phyloP scores from a whole-genome alignment of 1,140 invertebrate species.

The Drosophila lacteicornis region DNA sequence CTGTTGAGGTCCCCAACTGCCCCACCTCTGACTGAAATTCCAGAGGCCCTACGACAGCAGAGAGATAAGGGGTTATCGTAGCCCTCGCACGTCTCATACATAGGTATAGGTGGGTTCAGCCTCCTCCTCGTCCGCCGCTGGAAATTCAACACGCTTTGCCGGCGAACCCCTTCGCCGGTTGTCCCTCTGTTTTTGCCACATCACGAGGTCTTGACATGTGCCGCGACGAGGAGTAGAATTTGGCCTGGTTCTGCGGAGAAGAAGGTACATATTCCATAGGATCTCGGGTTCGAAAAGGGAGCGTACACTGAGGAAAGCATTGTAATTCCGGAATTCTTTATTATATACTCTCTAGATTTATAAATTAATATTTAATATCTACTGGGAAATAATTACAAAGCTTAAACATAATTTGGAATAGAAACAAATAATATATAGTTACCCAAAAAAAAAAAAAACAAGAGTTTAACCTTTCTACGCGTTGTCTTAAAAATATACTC shows the following conservation, averaged over 20 bases:
- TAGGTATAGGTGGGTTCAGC: conserved; percentile 32
- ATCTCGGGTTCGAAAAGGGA: neutral
- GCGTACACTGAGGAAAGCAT: neutral
- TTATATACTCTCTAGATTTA: too few relatives aligned
- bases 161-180: neutral
- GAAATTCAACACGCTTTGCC: conserved; percentile 38
- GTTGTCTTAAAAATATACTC: too few relatives aligned
- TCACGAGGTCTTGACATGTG: conserved; percentile 45
- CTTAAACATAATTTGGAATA: neutral
- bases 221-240: conserved; percentile 12
- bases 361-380: neutral
- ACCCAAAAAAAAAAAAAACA: too few relatives aligned
- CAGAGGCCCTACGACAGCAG: conserved; percentile 34
- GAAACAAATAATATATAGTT: neutral
- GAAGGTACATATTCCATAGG: neutral
- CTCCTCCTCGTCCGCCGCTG: conserved; percentile 40
- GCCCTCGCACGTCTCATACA: neutral
- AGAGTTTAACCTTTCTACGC: too few relatives aligned
- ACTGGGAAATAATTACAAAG: too few relatives aligned
- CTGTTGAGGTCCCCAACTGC: conserved; percentile 11
- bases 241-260: conserved; percentile 4
- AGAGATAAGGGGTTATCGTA: conserved; percentile 72
- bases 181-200: conserved; percentile 4
- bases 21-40: conserved; percentile 38
- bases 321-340: too few relatives aligned